phyloP scores from a whole-genome alignment of 2,888 invertebrate species.

The Gryllus longicercus region DNA sequence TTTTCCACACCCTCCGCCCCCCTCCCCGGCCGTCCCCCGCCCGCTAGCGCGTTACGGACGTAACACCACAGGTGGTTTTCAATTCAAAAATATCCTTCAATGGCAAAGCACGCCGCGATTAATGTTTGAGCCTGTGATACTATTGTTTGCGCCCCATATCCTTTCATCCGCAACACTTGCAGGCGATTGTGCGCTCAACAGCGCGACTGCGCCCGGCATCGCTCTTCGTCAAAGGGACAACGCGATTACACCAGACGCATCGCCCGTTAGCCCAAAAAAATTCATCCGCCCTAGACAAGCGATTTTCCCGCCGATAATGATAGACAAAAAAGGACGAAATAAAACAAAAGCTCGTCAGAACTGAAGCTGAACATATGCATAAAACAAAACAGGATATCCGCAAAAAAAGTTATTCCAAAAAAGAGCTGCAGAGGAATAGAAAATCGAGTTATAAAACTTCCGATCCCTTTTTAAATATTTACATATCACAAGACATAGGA shows the following conservation, averaged over 20 bases:
- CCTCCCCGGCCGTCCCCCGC: no score
- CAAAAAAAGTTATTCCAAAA: no score
- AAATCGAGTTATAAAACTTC: no score
- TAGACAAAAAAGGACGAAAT: background rate
- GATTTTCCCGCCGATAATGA: background rate
- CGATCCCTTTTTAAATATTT: no score
- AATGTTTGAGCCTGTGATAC: background rate
- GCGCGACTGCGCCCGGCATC: background rate
- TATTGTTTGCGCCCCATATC: constrained; percentile 1
- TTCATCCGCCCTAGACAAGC: background rate
- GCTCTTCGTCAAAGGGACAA: background rate
- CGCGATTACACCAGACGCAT: background rate
- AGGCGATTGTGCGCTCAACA: background rate
- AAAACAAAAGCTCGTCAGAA: no score
- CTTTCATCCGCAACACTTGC: constrained; percentile 6
- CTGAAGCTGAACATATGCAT: no score
- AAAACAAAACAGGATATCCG: no score
- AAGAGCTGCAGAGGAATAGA: no score
- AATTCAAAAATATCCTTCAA: constrained; percentile 11
- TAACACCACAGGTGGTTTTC: constrained; percentile 17
- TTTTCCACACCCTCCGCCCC: background rate
- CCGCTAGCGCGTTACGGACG: background rate
- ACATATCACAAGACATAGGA: no score
- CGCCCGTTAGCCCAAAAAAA: background rate
- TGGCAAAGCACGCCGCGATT: background rate